phyloP scores from a whole-genome alignment of 1,140 invertebrate species.

The Hypsibius dujardini region DNA sequence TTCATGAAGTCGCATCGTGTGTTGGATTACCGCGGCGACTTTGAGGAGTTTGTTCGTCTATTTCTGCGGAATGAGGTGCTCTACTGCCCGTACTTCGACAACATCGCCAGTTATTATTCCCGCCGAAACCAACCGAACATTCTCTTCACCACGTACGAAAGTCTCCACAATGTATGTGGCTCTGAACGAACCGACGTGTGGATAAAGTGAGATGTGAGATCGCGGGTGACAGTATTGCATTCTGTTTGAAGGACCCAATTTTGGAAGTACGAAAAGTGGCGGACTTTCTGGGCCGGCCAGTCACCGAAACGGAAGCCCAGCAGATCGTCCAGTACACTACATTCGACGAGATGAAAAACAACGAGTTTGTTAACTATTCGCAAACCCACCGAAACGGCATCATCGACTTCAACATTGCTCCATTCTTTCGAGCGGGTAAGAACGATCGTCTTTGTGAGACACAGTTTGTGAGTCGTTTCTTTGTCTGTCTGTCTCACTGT shows the following conservation, averaged over 20 bases:
- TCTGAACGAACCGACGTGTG: not conserved
- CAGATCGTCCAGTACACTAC: not conserved
- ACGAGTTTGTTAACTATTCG: conserved; percentile 13
- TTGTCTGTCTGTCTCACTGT: too few species aligned
- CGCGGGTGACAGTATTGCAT: not conserved
- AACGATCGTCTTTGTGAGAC: not conserved
- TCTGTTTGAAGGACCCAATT: conserved; percentile 4
- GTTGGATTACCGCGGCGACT: conserved; percentile 13
- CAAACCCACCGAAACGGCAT: conserved; percentile 10
- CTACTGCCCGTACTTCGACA: conserved; percentile 15
- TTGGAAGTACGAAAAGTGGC: conserved; percentile 6
- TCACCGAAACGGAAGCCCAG: not conserved
- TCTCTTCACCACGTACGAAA: conserved; percentile 10
- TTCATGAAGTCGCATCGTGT: conserved; percentile 11
- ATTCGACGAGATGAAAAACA: conserved; percentile 10
- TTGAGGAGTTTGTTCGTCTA: not conserved
- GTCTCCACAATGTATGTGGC: not conserved
- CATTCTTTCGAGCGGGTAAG: conserved; percentile 8
- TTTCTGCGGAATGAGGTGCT: not conserved
- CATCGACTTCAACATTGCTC: conserved; percentile 17
- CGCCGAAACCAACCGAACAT: not conserved
- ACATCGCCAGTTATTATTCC: not conserved
- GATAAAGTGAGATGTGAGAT: not conserved
- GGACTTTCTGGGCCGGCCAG: not conserved
- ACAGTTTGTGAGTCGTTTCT: too few species aligned